Evolutionary conservation across 2,888 invertebrate genomes (phyloP).

Genomic region (Tipula vernalis): DNA sequence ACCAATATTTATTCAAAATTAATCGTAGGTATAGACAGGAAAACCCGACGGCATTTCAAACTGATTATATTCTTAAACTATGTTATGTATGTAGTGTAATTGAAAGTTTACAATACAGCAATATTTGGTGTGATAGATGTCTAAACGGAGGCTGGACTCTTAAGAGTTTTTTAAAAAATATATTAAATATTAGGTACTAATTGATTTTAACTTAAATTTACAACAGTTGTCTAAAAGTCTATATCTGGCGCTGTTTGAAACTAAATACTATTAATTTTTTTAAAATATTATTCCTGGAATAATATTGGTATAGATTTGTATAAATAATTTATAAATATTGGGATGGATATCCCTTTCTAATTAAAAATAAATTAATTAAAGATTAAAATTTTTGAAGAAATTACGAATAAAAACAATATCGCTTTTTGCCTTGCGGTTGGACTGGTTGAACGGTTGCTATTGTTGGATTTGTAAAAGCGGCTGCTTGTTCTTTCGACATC

Average conservation of each 20-base stretch:
- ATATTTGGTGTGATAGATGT: neutral
- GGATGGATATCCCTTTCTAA: neutral
- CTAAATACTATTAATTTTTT: neutral
- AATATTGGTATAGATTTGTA: neutral
- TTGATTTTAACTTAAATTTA: neutral
- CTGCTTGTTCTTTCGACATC: constrained; percentile 32
- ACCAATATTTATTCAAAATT: too few species aligned
- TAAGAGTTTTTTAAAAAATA: neutral
- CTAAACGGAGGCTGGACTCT: neutral
- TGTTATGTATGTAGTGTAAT: neutral
- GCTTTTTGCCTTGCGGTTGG: constrained; percentile 12
- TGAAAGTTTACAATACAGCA: neutral
- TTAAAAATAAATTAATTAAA: neutral
- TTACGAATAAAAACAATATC: constrained; percentile 45
- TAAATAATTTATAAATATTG: neutral
- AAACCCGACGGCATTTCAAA: neutral
- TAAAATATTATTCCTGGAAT: neutral
- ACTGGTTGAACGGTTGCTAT: constrained; percentile 14
- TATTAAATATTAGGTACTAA: neutral
- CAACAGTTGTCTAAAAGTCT: neutral
- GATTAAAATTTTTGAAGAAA: neutral
- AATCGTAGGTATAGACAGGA: neutral
- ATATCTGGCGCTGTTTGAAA: neutral
- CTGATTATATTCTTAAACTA: neutral
- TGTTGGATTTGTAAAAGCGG: constrained; percentile 25